These are phyloP conservation scores for Myocastor coypus DNA, from an alignment of 2,113 vertebrate genomes.

Conservation along the genomic window DNA sequence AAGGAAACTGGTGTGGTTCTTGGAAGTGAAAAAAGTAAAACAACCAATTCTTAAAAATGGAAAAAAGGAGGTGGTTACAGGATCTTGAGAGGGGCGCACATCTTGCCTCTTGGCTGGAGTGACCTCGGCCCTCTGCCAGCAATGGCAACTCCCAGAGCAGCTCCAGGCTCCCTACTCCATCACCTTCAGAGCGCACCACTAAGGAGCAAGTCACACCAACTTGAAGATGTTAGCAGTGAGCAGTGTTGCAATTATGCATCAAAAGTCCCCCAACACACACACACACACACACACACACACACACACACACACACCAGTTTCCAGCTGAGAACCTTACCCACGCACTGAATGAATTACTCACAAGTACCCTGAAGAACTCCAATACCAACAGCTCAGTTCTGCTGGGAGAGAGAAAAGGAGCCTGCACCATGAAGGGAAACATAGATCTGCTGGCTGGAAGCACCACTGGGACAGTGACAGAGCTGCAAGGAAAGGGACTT, in stretches of 20 bases:
- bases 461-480: neutral
- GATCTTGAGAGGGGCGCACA: neutral
- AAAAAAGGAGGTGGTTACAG: neutral
- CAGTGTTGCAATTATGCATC: neutral
- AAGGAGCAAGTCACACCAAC: neutral
- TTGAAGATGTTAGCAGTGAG: neutral
- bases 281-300: neutral
- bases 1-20: constrained; percentile 4
- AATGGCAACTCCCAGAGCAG: neutral
- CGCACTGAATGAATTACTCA: neutral
- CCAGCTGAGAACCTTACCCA: neutral
- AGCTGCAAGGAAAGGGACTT: neutral
- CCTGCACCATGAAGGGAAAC: neutral
- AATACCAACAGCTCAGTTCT: neutral
- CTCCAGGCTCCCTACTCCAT: neutral
- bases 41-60: neutral
- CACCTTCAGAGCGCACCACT: neutral
- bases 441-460: neutral
- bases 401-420: neutral
- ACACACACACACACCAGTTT: neutral
- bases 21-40: constrained; percentile 50
- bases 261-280: neutral
- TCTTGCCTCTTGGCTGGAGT: neutral
- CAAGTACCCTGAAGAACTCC: neutral
- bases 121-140: neutral